Conservation (phyloP, 2,888 invertebrate species). For the Pollenia angustigena region DNA sequence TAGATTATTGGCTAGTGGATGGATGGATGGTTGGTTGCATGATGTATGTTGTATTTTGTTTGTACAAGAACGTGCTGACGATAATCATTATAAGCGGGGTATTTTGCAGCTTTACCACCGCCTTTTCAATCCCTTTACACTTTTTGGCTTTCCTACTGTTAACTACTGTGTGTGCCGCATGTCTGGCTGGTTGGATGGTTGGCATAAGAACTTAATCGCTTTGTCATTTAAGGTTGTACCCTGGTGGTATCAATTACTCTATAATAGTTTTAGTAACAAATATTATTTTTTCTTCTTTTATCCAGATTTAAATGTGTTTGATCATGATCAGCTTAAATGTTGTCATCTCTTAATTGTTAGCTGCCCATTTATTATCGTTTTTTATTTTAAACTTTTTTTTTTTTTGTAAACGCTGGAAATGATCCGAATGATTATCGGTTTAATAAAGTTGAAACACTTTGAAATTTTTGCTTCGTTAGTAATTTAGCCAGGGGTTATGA, state of each 20-base stretch:
- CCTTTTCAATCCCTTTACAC: constrained; percentile 69
- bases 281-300: constrained; percentile 56
- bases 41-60: constrained; percentile 29
- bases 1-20: constrained; percentile 19
- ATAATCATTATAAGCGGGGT: constrained; percentile 70
- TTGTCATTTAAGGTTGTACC: constrained; percentile 57
- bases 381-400: constrained; percentile 25
- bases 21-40: not conserved
- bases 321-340: constrained; percentile 63
- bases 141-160: not conserved
- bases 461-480: not conserved
- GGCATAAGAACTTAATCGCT: constrained; percentile 67
- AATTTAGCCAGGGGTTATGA: not conserved
- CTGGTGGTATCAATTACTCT: constrained; percentile 68
- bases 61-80: constrained; percentile 61
- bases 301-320: constrained; percentile 57
- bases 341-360: constrained; percentile 44
- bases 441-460: constrained; percentile 29
- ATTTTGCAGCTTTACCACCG: constrained; percentile 71
- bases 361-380: not conserved
- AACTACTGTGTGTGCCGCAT: not conserved
- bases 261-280: constrained; percentile 65
- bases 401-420: constrained; percentile 3
- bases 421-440: constrained; percentile 55
- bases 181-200: constrained; percentile 29